These are phyloP conservation scores for Aramus guarauna DNA, from an alignment of 2,113 vertebrate species.

Conservation along the genomic window DNA sequence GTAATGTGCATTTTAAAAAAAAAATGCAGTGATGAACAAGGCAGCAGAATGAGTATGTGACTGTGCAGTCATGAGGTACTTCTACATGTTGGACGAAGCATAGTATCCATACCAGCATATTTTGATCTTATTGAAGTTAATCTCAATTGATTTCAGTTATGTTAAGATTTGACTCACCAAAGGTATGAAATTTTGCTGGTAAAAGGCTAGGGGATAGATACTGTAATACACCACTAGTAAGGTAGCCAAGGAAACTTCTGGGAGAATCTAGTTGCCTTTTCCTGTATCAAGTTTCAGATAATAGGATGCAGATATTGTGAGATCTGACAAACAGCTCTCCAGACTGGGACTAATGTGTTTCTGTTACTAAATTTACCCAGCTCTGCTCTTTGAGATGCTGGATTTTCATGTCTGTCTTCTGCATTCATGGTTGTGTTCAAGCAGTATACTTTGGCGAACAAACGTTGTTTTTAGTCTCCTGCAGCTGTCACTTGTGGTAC, in stretches of 20 bases:
- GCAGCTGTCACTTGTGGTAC: not conserved
- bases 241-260: not conserved
- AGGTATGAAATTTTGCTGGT: not conserved
- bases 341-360: not conserved
- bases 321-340: not conserved
- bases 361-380: not conserved
- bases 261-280: not conserved
- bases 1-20: not conserved
- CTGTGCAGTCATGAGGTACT: not conserved
- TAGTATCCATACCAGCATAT: not conserved
- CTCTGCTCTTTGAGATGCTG: not conserved
- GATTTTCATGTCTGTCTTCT: not conserved
- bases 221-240: not conserved
- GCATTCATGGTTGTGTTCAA: not conserved
- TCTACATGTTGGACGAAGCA: not conserved
- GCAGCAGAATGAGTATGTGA: not conserved
- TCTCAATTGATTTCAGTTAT: not conserved
- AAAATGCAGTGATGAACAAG: not conserved
- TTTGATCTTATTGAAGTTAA: not conserved
- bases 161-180: not conserved
- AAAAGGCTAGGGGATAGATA: not conserved
- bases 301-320: not conserved
- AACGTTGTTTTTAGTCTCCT: not conserved
- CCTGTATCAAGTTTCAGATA: not conserved
- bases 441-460: not conserved